These are phyloP conservation scores for Melanostoma scalare DNA, from an alignment of 2,888 invertebrate species.

Conservation along the genomic window DNA sequence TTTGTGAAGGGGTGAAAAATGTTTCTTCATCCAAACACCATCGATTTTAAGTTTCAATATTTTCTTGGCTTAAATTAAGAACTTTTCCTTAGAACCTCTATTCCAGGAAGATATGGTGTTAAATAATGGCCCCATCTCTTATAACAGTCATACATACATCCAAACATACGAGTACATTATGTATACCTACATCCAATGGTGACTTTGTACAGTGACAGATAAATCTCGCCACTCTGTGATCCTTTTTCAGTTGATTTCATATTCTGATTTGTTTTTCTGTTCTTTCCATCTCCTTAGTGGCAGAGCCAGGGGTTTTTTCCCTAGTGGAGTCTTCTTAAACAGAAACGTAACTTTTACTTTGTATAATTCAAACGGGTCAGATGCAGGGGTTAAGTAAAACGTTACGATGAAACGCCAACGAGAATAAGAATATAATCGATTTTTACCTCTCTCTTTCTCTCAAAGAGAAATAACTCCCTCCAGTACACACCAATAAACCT, in stretches of 20 bases:
- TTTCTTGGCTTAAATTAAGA: too few relatives aligned
- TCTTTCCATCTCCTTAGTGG: constrained; percentile 12
- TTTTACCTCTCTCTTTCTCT: constrained; percentile 45
- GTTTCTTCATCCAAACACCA: too few relatives aligned
- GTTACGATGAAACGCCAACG: constrained; percentile 43
- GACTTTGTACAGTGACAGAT: constrained; percentile 10
- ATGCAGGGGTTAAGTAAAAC: constrained; percentile 59
- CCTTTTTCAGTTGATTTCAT: constrained; percentile 61
- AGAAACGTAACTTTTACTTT: constrained; percentile 14
- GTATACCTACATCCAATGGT: too few relatives aligned
- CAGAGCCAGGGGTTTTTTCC: constrained; percentile 45
- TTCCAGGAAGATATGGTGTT: too few relatives aligned
- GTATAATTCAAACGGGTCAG: constrained; percentile 49
- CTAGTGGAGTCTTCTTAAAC: constrained; percentile 32
- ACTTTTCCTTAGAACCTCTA: too few relatives aligned
- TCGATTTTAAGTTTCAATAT: too few relatives aligned
- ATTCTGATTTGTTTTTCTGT: constrained; percentile 60
- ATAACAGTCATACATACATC: too few relatives aligned
- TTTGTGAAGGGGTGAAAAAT: too few relatives aligned
- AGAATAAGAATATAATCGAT: constrained; percentile 60
- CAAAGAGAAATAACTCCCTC: constrained; percentile 2
- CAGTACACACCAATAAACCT: not conserved
- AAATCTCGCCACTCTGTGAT: constrained; percentile 38
- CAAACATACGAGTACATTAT: too few relatives aligned
- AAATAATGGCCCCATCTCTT: too few relatives aligned